phyloP scores from a whole-genome alignment of 2,888 invertebrate genomes.

The Epistrophe grossulariae region DNA sequence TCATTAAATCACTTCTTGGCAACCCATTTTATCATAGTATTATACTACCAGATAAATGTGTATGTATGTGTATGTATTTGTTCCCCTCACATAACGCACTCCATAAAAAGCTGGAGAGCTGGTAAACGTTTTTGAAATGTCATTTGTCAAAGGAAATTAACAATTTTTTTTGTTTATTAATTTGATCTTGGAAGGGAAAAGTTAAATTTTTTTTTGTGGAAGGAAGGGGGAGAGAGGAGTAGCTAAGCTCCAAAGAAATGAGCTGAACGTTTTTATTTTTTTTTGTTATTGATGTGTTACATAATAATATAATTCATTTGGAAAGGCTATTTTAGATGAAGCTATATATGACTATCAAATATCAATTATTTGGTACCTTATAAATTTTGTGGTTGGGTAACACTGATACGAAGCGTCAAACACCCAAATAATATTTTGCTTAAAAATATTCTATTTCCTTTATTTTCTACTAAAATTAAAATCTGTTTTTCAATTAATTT shows the following conservation, averaged over 20 bases:
- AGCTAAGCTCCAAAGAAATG: not conserved
- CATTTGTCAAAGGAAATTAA: constrained; percentile 11
- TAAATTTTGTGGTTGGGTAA: no score
- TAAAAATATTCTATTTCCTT: no score
- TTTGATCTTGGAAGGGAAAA: not conserved
- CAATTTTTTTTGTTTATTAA: constrained; percentile 10
- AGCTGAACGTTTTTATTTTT: no score
- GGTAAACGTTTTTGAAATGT: constrained; percentile 26
- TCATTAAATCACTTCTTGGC: constrained; percentile 63
- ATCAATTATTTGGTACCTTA: no score
- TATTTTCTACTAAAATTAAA: no score
- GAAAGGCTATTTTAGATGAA: no score
- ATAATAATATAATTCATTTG: no score
- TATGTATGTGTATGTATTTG: not conserved
- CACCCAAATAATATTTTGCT: no score
- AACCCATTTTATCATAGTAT: constrained; percentile 39
- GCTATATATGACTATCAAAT: no score
- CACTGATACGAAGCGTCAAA: no score
- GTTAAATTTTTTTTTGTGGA: not conserved
- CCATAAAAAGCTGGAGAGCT: not conserved
- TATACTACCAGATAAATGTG: not conserved
- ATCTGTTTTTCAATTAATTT: no score
- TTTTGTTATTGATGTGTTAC: not conserved
- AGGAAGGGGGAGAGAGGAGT: no score
- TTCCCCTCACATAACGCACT: not conserved